Base-by-base conservation (phyloP, 2,113 vertebrate genomes). In the Salvelinus alpinus region DNA sequence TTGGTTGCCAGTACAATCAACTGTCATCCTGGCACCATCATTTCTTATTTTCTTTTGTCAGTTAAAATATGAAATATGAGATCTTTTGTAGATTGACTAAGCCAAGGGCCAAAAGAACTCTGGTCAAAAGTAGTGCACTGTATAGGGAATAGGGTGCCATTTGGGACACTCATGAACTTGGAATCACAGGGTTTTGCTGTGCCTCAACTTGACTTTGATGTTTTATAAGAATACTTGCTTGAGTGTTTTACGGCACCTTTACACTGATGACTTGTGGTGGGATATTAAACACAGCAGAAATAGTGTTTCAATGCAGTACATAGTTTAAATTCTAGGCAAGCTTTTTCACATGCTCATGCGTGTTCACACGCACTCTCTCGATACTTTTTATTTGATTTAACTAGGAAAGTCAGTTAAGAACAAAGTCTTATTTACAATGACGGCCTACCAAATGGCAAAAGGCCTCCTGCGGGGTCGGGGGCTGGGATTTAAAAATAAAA, bases 1-100 rank as follows among this genome's bases (percentile, higher is more conserved):
- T 68, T 29, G 69, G 70, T 29, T 77, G 83, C 18, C 77, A 8
- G 67, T 54, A 76, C 66, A 71, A 75, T 81, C 66, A 73, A 57
- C 70, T 57, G 54, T 20, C 54, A 57, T 20, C 20, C 54, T 57
- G 54, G 18, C 20, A 18, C 54, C 54, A 44, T 44, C 0, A 44
- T 18, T 62, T 24, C n/a, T 22, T 20, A 20, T 60, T n/a, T 62
- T n/a, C 1, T 62, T 62, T 24, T 24, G 20, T 62, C n/a, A 6
- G n/a, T 44, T 44, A 44, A 44, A 44, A 44, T 44, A 12, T 44
- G 38, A 44, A 44, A 44, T 44, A 12, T 44, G 38, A 44, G 38
- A 12, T 44, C 9, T 44, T 44, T 44, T 44, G 38, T 44, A 44
- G 38, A 11, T 44, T 44, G 38, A 44, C 38, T 11, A 44, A 44